Evolutionary conservation across 2,113 vertebrate genomes (phyloP).

Genomic region (Myiozetetes cayanensis): DNA sequence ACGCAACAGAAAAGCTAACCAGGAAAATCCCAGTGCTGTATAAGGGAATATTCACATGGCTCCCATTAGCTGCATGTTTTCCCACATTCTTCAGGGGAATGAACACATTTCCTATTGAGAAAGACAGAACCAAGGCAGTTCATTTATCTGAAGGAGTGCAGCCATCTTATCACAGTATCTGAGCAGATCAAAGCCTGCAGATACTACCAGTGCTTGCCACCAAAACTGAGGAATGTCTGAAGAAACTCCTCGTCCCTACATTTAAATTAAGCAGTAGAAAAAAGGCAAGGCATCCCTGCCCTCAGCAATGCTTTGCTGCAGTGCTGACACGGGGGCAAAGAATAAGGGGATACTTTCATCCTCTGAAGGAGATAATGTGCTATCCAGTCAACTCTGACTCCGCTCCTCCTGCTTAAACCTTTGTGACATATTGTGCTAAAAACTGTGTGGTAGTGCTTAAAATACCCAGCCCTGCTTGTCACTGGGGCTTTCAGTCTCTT

Average conservation of each 20-base stretch:
- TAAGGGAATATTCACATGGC: not conserved
- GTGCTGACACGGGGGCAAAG: not conserved
- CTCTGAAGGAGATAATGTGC: not conserved
- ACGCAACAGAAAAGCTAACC: not conserved
- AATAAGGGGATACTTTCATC: no score
- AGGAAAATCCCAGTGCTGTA: not conserved
- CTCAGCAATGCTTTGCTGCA: not conserved
- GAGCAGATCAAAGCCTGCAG: not conserved
- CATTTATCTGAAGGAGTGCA: not conserved
- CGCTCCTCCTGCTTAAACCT: not conserved
- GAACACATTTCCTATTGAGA: not conserved
- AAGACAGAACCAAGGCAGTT: not conserved
- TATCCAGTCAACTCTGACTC: not conserved
- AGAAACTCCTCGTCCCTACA: not conserved
- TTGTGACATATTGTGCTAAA: not conserved
- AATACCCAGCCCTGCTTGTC: not conserved
- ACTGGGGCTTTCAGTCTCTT: not conserved
- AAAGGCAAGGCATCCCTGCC: not conserved
- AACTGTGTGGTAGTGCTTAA: not conserved
- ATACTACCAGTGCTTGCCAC: not conserved
- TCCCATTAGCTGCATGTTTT: not conserved
- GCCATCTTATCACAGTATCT: not conserved
- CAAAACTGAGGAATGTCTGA: not conserved
- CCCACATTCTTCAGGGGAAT: not conserved
- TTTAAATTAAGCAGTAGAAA: not conserved